phyloP scores from a whole-genome alignment of 2,888 invertebrate species.

The Dorcus parallelipipedus region DNA sequence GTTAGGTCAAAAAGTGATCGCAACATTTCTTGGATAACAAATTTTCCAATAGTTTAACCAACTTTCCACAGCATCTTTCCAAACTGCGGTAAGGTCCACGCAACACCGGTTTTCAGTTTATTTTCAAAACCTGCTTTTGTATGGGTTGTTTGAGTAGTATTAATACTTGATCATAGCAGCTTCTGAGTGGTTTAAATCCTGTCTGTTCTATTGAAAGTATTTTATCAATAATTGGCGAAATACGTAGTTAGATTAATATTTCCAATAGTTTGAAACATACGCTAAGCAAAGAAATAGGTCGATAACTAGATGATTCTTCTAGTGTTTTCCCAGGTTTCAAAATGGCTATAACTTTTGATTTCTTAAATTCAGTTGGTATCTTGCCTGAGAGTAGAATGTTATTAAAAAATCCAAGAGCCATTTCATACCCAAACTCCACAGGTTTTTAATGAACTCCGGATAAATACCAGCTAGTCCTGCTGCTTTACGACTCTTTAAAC shows the following conservation, averaged over 20 bases:
- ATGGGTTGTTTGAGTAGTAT: constrained; percentile 3
- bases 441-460: too few species aligned
- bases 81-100: not conserved
- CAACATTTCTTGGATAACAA: too few species aligned
- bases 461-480: too few species aligned
- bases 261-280: constrained; percentile 5
- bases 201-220: constrained; percentile 5
- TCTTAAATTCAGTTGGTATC: constrained; percentile 7
- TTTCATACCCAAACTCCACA: too few species aligned
- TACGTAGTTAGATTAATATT: constrained; percentile 5
- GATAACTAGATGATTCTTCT: constrained; percentile 11
- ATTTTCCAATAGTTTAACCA: too few species aligned
- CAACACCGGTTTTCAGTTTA: not conserved
- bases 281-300: constrained; percentile 4
- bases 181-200: constrained; percentile 7
- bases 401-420: too few species aligned
- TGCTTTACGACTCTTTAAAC: too few species aligned
- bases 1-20: too few species aligned
- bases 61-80: too few species aligned
- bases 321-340: constrained; percentile 15
- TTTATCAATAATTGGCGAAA: not conserved
- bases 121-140: not conserved
- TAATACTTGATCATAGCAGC: constrained; percentile 9
- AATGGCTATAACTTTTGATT: constrained; percentile 10
- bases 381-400: not conserved